Evolutionary conservation across 2,888 invertebrate genomes (phyloP).

Genomic region (Ashinkailepas kermadecensis): DNA sequence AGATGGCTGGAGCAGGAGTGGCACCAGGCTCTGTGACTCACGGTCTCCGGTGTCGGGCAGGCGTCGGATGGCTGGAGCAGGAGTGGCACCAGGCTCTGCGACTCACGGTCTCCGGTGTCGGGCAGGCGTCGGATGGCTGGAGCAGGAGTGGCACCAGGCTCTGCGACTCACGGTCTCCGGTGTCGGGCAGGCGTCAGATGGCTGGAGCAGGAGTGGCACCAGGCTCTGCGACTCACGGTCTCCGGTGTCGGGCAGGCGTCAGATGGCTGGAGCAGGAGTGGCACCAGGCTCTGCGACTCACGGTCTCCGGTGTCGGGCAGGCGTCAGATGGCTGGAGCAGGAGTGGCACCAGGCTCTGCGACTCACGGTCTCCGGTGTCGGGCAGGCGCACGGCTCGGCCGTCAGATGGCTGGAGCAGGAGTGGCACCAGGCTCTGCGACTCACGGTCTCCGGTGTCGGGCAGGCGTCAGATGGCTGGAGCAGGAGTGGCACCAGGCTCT

Average conservation of each 20-base stretch:
- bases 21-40: conserved; percentile 23
- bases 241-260: conserved; percentile 36
- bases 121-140: conserved; percentile 39
- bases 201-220: too few relatives aligned
- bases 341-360: too few relatives aligned
- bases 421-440: conserved; percentile 24
- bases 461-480: conserved; percentile 38
- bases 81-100: too few relatives aligned
- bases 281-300: conserved; percentile 23
- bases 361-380: background rate
- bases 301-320: conserved; percentile 34
- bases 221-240: too few relatives aligned
- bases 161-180: too few relatives aligned
- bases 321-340: conserved; percentile 30
- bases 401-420: conserved; percentile 37
- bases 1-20: conserved; percentile 37
- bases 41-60: conserved; percentile 34
- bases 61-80: conserved; percentile 30
- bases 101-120: background rate
- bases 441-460: background rate
- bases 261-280: conserved; percentile 37
- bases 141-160: conserved; percentile 33
- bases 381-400: conserved; percentile 42
- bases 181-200: conserved; percentile 38
- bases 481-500: too few relatives aligned